phyloP scores from a whole-genome alignment of 2,797 vertebrate species.

The Notolabrus celidotus region DNA sequence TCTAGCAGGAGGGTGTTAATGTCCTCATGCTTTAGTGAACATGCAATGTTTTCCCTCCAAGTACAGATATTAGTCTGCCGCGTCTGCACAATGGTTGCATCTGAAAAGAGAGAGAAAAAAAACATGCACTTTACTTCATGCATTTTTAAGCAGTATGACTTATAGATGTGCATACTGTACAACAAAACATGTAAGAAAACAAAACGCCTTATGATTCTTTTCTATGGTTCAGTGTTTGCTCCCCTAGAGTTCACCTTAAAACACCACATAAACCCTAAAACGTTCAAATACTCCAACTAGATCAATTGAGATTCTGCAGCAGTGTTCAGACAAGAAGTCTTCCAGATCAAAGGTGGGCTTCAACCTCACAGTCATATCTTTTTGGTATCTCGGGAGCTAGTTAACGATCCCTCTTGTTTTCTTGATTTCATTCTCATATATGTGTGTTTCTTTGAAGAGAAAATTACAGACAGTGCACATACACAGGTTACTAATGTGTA shows the following conservation, averaged over 20 bases:
- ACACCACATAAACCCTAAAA: neutral
- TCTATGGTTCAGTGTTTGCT: neutral
- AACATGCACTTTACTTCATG: too few species aligned
- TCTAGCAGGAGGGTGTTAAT: constrained; percentile 5
- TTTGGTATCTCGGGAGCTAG: constrained; percentile 13
- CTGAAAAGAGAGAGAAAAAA: too few species aligned
- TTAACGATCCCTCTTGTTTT: constrained; percentile 1
- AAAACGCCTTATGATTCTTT: too few species aligned
- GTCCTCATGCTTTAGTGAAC: constrained; percentile 12
- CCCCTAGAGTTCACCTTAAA: neutral
- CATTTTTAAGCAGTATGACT: too few species aligned
- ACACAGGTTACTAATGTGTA: constrained; percentile 1
- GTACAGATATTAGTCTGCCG: constrained; percentile 16
- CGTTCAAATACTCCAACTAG: neutral
- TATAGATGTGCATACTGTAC: neutral
- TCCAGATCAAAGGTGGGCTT: constrained; percentile 25
- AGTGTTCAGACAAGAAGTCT: neutral
- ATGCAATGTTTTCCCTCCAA: constrained; percentile 10
- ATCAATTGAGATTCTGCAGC: constrained; percentile 5
- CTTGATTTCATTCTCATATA: neutral
- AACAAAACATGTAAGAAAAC: neutral
- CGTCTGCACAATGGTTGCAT: neutral
- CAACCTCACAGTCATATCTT: constrained; percentile 13
- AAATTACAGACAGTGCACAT: neutral
- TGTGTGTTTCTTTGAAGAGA: constrained; percentile 10